phyloP scores from a whole-genome alignment of 2,113 vertebrate genomes.

The Salvelinus alpinus region DNA sequence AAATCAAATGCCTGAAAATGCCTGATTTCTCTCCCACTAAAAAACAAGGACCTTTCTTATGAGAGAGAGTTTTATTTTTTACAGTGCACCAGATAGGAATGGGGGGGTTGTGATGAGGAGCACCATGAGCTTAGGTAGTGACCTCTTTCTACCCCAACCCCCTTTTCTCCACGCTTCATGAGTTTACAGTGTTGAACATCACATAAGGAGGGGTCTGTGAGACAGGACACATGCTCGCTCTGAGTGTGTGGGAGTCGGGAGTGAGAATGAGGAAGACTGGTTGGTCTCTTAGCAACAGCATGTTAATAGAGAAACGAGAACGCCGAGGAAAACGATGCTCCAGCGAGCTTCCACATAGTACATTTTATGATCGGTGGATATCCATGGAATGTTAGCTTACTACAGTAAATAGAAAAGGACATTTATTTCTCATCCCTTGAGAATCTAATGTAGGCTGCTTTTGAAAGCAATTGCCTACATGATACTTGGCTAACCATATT shows the following conservation, averaged over 20 bases:
- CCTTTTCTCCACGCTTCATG: not conserved
- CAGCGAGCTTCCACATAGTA: not conserved
- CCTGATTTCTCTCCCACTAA: not conserved
- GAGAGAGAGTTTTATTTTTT: not conserved
- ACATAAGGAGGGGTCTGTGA: slow-evolving; percentile 17
- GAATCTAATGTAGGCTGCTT: not conserved
- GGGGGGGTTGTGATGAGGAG: not conserved
- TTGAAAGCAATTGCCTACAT: not conserved
- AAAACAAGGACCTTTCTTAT: not conserved
- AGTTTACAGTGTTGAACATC: not conserved
- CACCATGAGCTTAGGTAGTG: not conserved
- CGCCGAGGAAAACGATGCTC: slow-evolving; percentile 43
- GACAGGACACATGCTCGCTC: slow-evolving; percentile 17
- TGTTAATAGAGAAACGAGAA: slow-evolving; percentile 51
- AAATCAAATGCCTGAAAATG: not conserved
- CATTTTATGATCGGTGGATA: not conserved
- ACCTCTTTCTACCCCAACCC: not conserved
- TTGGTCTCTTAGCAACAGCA: slow-evolving; percentile 70
- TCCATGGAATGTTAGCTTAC: not conserved
- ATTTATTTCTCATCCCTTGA: not conserved
- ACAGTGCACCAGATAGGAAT: not conserved
- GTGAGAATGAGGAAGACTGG: slow-evolving; percentile 31
- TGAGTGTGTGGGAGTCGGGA: slow-evolving; percentile 49
- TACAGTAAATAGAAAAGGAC: not conserved
- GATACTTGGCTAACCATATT: not conserved